These are phyloP conservation scores for Protophormia terraenovae DNA, from an alignment of 2,888 invertebrate genomes.

Conservation along the genomic window DNA sequence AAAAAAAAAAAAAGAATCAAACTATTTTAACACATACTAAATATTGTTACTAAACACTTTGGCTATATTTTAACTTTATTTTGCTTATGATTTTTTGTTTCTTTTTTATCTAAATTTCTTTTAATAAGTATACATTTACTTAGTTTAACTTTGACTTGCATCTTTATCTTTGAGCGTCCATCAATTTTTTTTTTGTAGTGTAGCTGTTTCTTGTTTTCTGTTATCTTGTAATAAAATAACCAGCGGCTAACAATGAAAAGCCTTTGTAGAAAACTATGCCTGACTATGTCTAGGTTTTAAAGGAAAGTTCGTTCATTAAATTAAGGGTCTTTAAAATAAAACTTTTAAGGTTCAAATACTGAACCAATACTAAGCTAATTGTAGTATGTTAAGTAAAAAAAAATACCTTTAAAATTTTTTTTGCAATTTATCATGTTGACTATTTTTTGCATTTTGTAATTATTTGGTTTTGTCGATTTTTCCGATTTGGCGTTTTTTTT, in stretches of 20 bases:
- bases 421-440: too few relatives aligned
- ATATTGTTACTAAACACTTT: background rate
- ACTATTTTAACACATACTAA: conserved; percentile 12
- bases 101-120: background rate
- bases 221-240: conserved; percentile 5
- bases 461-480: too few relatives aligned
- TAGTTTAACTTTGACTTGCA: background rate
- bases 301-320: too few relatives aligned
- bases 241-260: background rate
- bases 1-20: background rate
- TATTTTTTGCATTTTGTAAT: too few relatives aligned
- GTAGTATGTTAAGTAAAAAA: too few relatives aligned
- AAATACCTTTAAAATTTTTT: too few relatives aligned
- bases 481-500: too few relatives aligned
- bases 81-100: background rate
- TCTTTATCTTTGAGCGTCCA: background rate
- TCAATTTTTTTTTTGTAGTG: background rate
- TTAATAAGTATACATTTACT: background rate
- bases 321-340: too few relatives aligned
- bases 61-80: too few relatives aligned
- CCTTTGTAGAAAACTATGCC: background rate
- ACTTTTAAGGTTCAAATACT: too few relatives aligned
- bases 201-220: background rate
- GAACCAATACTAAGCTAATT: too few relatives aligned
- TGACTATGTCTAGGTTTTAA: background rate